These are phyloP conservation scores for Spizella passerina DNA, from an alignment of 2,797 vertebrate genomes.

Conservation along the genomic window DNA sequence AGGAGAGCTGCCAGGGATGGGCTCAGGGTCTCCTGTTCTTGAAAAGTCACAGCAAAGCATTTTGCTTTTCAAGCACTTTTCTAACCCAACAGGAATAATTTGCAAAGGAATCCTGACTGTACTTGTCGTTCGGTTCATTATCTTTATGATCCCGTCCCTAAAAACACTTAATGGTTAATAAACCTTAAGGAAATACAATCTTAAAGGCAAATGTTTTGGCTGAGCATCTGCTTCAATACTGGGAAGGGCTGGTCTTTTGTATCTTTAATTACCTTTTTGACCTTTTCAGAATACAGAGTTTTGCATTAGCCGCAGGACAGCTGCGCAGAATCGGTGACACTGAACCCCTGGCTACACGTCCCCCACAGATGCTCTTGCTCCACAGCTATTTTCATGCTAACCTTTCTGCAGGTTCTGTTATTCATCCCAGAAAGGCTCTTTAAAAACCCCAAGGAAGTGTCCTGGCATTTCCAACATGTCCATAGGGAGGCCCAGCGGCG, in stretches of 20 bases:
- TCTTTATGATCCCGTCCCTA: background rate
- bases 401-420: constrained; percentile 31
- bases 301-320: constrained; percentile 11
- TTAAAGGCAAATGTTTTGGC: constrained; percentile 39
- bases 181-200: constrained; percentile 36
- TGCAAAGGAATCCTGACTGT: background rate
- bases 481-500: background rate
- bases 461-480: background rate
- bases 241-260: constrained; percentile 7
- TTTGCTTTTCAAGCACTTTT: background rate
- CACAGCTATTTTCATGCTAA: constrained; percentile 36
- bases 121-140: background rate
- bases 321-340: background rate
- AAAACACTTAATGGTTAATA: constrained; percentile 42
- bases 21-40: background rate
- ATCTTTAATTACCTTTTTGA: constrained; percentile 61
- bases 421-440: background rate
- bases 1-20: background rate
- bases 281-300: constrained; percentile 49
- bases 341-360: background rate
- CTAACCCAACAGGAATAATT: background rate
- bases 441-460: background rate
- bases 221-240: background rate
- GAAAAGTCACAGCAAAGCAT: background rate
- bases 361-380: background rate